Evolutionary conservation across 2,888 invertebrate species (phyloP), one percentile per base, ranked within the genome.

Genomic region (Ophion ventricosus): DNA sequence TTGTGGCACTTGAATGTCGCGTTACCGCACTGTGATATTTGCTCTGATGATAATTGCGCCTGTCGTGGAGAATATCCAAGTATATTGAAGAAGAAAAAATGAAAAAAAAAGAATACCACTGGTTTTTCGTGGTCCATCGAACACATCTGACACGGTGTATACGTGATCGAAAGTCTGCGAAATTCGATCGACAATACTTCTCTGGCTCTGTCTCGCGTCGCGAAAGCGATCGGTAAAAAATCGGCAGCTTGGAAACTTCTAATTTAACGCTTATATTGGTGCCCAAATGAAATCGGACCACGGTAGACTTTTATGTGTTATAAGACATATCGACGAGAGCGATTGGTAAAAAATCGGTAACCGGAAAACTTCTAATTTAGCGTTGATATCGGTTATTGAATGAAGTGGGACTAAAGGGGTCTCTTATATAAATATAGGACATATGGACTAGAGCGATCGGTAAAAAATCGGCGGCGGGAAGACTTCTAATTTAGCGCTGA

Each of bases 41-140:
- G 73, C 40, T 20, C 8, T 8, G 20, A 40, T n/a, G 20, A 2
- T 66, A 54, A 57, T 67, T 54, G 66, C 35, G 40, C 35, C 25
- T 26, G 40, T 56, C n/a, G 25, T 26, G 26, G 23, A 23, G 56
- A 78, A 67, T 54, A 23, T 17, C 35, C 11, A 40, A 35, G 11
- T 23, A 54, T 54, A 8, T 54, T 25, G 49, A 43, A 66, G 20
- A 69, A 23, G 29, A 40, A 64, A 57, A 43, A 2, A 81, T 64
- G 23, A 7, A 29, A 20, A 25, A 23, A 25, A 0, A n/a, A 72
- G 29, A 1, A 63, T n/a, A 54, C 35, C 35, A 11, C 17, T 25
- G 59, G 82, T 72, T 66, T 80, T 76, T 82, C 61, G 43, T 66
- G 82, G 72, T 77, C 66, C 72, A 82, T 17, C 66, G 72, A 82